Base-by-base conservation (phyloP, 30 jellyfish, hydroid and myxozoan species). In the Haliclystus octoradiatus region DNA sequence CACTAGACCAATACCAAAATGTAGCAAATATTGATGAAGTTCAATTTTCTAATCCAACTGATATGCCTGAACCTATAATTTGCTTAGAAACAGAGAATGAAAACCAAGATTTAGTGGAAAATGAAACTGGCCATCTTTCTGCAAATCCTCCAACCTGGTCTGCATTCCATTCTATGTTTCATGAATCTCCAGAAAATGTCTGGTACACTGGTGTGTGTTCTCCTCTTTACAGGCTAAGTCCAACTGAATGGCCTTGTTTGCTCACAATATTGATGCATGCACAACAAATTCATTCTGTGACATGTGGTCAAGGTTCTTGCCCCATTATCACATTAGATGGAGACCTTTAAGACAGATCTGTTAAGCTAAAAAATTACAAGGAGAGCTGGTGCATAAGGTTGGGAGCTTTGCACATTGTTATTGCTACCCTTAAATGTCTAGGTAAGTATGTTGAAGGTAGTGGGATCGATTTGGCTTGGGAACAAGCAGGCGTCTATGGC, bases 381-480 rank as follows among this genome's bases (percentile, higher is more conserved):
- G 86, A 75, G 40, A 64, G 35, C 24, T 22, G 47, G 30, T 3
- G 61, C 29, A 49, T 75, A 19, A 35, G 80, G 28, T 64, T 75
- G 26, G 86, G 86, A 33, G 86, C 61, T 31, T 34, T 75, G n/a
- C 86, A 75, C 74, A 34, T 66, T 29, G 82, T 64, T 23, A 49
- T 65, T 64, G 81, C 81, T 7, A 31, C 34, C 24, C 52, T 63
- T 49, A 63, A 75, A 65, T 50, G 74, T 25, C 29, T 75, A 1
- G 86, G 81, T n/a, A 75, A 75, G 74, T 75, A 75, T 32, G 61
- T 75, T 28, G 64, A 65, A 49, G 82, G 81, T 13, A 75, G 82
- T 66, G 86, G 86, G 24, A 40, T 75, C 26, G 86, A 75, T 63
- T 61, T 33, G 52, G 50, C 61, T 26, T 52, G 61, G 34, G 49